Conservation (phyloP, 2,888 invertebrate genomes). For the Amitus sp. region DNA sequence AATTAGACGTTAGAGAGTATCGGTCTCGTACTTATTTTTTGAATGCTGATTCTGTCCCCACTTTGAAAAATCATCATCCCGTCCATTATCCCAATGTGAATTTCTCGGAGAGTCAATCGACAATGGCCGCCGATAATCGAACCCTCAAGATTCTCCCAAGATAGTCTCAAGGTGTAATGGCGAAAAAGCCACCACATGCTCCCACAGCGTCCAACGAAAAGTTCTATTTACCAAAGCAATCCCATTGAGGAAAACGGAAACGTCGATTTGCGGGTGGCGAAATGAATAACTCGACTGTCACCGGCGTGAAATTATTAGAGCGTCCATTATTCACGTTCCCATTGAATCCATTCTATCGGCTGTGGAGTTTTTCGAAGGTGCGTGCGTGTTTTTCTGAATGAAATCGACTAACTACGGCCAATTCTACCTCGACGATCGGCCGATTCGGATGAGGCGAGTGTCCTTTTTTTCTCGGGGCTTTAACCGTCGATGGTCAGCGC, state of each 20-base stretch:
- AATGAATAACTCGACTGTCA: slow-evolving; percentile 34
- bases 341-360: slow-evolving; percentile 33
- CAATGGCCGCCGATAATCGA: no score
- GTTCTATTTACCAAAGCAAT: background rate
- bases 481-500: slow-evolving; percentile 44
- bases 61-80: no score
- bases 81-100: no score
- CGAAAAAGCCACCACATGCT: slow-evolving; percentile 33
- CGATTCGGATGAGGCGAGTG: slow-evolving; percentile 41
- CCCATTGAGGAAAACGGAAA: slow-evolving; percentile 4
- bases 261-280: slow-evolving; percentile 7
- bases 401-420: slow-evolving; percentile 43
- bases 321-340: slow-evolving; percentile 32
- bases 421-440: slow-evolving; percentile 45
- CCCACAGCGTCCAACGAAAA: background rate
- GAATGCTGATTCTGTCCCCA: no score
- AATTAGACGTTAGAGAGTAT: no score
- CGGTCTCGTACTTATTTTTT: no score
- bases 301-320: slow-evolving; percentile 36
- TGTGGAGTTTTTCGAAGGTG: slow-evolving; percentile 34
- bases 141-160: no score
- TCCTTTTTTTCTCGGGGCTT: slow-evolving; percentile 44
- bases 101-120: no score
- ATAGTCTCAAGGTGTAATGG: no score
- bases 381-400: slow-evolving; percentile 47